Percentiles rank a stretch among this genome's conserved stretches.
Evolutionary conservation across 1,140 invertebrate genomes (phyloP).

Genomic region (Zaprionus lachaisei): DNA sequence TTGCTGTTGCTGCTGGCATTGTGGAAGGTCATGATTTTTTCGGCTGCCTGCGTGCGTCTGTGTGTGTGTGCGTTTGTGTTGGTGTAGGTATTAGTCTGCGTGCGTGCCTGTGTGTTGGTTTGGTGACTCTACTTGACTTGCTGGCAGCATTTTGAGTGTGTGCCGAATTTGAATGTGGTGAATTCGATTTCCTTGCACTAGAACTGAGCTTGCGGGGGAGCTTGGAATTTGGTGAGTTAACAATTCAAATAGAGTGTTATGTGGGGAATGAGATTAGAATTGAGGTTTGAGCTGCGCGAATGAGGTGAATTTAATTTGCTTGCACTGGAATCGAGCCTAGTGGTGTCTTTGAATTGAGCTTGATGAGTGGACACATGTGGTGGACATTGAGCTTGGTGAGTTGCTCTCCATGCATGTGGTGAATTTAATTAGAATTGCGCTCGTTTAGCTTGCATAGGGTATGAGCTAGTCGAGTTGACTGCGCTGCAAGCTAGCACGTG

Average conservation of each 20-base stretch:
- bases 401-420: neutral
- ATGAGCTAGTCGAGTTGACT: slow-evolving; percentile 9
- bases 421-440: neutral
- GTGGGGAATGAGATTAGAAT: too few relatives aligned
- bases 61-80: slow-evolving; percentile 23
- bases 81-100: slow-evolving; percentile 1
- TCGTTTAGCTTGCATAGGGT: neutral
- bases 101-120: slow-evolving; percentile 5
- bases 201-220: neutral
- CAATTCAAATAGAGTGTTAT: too few relatives aligned
- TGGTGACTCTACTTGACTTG: slow-evolving; percentile 65
- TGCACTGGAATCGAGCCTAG: too few relatives aligned
- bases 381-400: neutral
- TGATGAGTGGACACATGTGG: too few relatives aligned
- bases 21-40: slow-evolving; percentile 84
- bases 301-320: too few relatives aligned
- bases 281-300: too few relatives aligned
- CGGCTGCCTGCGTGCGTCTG: slow-evolving; percentile 53
- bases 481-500: slow-evolving; percentile 30
- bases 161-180: slow-evolving; percentile 47
- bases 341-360: too few relatives aligned
- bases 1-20: slow-evolving; percentile 82
- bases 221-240: neutral
- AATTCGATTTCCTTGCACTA: slow-evolving; percentile 58
- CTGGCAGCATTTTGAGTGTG: slow-evolving; percentile 67